phyloP scores from a whole-genome alignment of 2,113 vertebrate species.

The Calyptomena viridis region DNA sequence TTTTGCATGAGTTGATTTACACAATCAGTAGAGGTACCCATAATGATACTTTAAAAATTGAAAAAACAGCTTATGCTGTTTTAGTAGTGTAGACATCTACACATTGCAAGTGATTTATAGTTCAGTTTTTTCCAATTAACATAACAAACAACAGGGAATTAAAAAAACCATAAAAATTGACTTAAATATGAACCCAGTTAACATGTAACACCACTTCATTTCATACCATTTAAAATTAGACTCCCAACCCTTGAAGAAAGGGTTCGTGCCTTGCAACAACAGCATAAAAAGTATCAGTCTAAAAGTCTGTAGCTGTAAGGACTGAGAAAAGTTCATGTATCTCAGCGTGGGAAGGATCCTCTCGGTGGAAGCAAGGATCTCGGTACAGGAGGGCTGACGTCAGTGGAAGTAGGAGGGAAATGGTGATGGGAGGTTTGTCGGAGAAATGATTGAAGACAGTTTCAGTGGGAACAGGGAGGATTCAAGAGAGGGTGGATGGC shows the following conservation, averaged over 20 bases:
- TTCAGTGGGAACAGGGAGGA: constrained; percentile 33
- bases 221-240: not conserved
- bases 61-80: not conserved
- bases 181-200: not conserved
- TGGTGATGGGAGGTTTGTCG: not conserved
- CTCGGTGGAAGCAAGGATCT: constrained; percentile 2
- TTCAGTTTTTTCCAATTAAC: not conserved
- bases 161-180: not conserved
- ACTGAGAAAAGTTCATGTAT: not conserved
- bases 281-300: not conserved
- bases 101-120: not conserved
- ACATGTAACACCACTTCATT: not conserved
- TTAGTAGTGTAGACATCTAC: not conserved
- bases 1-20: not conserved
- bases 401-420: constrained; percentile 51
- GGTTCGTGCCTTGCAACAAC: not conserved
- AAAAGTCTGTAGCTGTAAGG: not conserved
- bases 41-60: not conserved
- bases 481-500: not conserved
- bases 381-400: constrained; percentile 44
- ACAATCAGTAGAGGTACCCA: not conserved
- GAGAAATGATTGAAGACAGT: not conserved
- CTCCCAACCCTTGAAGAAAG: not conserved
- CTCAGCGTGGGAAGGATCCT: constrained; percentile 49
- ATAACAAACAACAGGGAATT: not conserved